Evolutionary conservation across 1,140 invertebrate species (phyloP), one percentile per base, ranked within the genome.

Genomic region (Adelges cooleyi): DNA sequence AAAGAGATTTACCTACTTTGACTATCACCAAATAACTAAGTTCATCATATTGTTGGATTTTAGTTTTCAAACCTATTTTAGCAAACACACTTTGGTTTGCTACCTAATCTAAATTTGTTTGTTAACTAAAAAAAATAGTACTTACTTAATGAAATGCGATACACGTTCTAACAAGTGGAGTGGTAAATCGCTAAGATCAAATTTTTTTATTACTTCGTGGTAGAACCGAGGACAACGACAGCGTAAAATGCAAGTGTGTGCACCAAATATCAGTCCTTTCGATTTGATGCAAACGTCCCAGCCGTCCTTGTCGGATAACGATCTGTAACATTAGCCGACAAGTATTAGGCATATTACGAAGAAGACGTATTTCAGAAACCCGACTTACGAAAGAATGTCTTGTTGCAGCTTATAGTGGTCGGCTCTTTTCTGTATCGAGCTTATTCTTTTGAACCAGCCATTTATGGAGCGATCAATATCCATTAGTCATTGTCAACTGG

Each of bases 91-190:
- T n/a, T n/a, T n/a, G n/a, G n/a, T n/a, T n/a, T n/a, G n/a, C n/a
- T n/a, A n/a, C n/a, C n/a, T n/a, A n/a, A n/a, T n/a, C n/a, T n/a
- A n/a, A n/a, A n/a, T n/a, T n/a, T n/a, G n/a, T n/a, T n/a, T n/a
- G n/a, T n/a, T n/a, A n/a, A n/a, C n/a, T n/a, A n/a, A n/a, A n/a
- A n/a, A n/a, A n/a, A n/a, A n/a, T 6, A 33, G 11, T 33, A 59
- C 56, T 62, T 29, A 62, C 56, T 48, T 62, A 17, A 62, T 62
- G 29, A 62, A 62, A 62, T 62, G 25, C 15, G 56, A 48, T 8
- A 62, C 29, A 0, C 2, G 40, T n/a, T 62, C 42, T 48, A 62
- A 62, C 33, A 62, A 62, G 33, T 62, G 17, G 10, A 48, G 10
- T 33, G 56, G 56, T 13, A 62, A 27, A 62, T 15, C 20, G 20